Evolutionary conservation across 2,888 invertebrate species (phyloP).

Genomic region (Pantelozetes paolii): DNA sequence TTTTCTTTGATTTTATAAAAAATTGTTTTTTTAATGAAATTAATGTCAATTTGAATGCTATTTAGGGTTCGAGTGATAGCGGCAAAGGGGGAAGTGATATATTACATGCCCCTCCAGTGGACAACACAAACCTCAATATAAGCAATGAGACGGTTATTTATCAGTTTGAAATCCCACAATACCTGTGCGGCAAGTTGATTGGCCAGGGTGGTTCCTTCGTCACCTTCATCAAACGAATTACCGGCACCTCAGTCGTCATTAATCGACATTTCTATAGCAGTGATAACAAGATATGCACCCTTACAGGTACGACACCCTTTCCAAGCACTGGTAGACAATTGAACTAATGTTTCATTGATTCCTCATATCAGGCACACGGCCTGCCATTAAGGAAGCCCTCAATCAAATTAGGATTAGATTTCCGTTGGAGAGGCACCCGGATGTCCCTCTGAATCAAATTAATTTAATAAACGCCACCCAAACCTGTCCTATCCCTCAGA

Average conservation of each 20-base stretch:
- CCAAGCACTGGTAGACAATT: background rate
- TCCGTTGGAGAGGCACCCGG: slow-evolving; percentile 72
- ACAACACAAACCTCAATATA: background rate
- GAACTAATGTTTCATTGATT: background rate
- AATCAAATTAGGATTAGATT: slow-evolving; percentile 78
- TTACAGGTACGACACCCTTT: slow-evolving; percentile 63
- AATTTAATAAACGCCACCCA: slow-evolving; percentile 51
- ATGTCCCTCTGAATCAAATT: slow-evolving; percentile 66
- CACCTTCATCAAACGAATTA: slow-evolving; percentile 68
- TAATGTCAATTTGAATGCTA: no score
- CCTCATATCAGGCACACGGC: slow-evolving; percentile 62
- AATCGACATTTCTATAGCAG: slow-evolving; percentile 68
- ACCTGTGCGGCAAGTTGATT: slow-evolving; percentile 77
- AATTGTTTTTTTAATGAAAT: background rate
- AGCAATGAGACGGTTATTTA: slow-evolving; percentile 45
- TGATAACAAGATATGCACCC: slow-evolving; percentile 73
- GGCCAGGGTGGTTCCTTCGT: slow-evolving; percentile 77
- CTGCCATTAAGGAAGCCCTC: slow-evolving; percentile 74
- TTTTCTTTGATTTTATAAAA: background rate
- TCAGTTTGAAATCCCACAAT: slow-evolving; percentile 54
- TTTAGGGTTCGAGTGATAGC: slow-evolving; percentile 73
- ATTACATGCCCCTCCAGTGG: slow-evolving; percentile 30
- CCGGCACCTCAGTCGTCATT: slow-evolving; percentile 73
- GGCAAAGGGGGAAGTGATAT: slow-evolving; percentile 72
- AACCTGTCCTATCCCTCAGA: slow-evolving; percentile 59